These are phyloP conservation scores for Habropoda laboriosa DNA, from an alignment of 1,140 invertebrate species.

Conservation along the genomic window DNA sequence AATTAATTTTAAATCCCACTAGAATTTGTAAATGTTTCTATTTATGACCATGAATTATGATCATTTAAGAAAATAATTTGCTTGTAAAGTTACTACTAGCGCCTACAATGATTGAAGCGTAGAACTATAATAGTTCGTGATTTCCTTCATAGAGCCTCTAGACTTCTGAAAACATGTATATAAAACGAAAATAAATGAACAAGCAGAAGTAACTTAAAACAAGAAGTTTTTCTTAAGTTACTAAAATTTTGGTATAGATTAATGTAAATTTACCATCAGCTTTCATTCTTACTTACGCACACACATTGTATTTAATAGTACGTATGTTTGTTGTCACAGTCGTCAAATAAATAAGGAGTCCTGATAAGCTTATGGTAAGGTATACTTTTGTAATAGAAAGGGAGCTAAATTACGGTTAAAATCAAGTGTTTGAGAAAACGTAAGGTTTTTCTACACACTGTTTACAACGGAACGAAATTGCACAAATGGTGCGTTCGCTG, in stretches of 20 bases:
- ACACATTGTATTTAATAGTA: conserved; percentile 6
- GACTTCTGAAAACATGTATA: neutral
- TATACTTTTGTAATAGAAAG: conserved; percentile 7
- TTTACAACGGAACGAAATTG: conserved; percentile 33
- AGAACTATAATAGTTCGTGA: conserved; percentile 21
- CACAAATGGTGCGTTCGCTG: conserved; percentile 70
- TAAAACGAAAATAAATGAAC: conserved; percentile 18
- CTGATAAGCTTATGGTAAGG: conserved; percentile 30
- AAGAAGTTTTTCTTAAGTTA: neutral
- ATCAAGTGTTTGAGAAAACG: neutral
- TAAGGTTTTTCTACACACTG: neutral
- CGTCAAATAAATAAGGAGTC: conserved; percentile 37
- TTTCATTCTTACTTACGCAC: neutral
- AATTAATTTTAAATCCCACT: neutral
- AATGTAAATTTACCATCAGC: conserved; percentile 12
- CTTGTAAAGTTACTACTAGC: conserved; percentile 5
- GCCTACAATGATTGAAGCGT: neutral
- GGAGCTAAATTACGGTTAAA: neutral
- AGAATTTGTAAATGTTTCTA: neutral
- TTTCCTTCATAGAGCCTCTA: neutral
- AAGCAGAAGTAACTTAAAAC: neutral
- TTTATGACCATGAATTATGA: neutral
- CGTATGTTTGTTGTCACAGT: conserved; percentile 5
- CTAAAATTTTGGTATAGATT: neutral
- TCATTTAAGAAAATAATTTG: neutral